Conservation (phyloP, 1,140 invertebrate genomes). For the Aricia agestis region DNA sequence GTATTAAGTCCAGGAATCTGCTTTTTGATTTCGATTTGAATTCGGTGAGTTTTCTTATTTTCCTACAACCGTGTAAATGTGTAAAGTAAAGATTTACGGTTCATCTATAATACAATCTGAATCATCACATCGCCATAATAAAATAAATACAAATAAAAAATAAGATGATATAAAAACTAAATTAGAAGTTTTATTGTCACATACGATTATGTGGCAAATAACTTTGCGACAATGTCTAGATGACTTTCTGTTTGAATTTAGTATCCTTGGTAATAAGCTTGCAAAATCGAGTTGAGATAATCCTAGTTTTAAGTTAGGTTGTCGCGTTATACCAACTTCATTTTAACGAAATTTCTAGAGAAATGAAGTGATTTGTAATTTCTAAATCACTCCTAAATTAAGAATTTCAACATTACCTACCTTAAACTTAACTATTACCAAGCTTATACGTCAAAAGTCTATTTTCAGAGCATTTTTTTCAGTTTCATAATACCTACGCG, state of each 20-base stretch:
- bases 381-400: not conserved
- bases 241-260: slow-evolving; percentile 2
- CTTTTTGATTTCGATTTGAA: not conserved
- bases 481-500: too few species aligned
- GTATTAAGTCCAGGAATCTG: not conserved
- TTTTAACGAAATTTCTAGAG: not conserved
- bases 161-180: too few species aligned
- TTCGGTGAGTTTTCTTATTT: not conserved
- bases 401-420: too few species aligned
- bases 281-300: not conserved
- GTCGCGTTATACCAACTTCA: not conserved
- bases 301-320: slow-evolving; percentile 4
- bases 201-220: not conserved
- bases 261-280: not conserved
- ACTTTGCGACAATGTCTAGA: not conserved
- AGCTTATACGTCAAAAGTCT: too few species aligned
- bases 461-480: too few species aligned
- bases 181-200: too few species aligned
- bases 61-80: too few species aligned
- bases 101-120: too few species aligned
- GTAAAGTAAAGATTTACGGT: too few species aligned
- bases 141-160: too few species aligned
- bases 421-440: not conserved
- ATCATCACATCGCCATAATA: too few species aligned
- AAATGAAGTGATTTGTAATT: not conserved